A percentile compares a stretch with the other conserved stretches of the same genome.
Evolutionary conservation across 2,113 vertebrate species (phyloP).

Genomic region (Mustela lutreola): DNA sequence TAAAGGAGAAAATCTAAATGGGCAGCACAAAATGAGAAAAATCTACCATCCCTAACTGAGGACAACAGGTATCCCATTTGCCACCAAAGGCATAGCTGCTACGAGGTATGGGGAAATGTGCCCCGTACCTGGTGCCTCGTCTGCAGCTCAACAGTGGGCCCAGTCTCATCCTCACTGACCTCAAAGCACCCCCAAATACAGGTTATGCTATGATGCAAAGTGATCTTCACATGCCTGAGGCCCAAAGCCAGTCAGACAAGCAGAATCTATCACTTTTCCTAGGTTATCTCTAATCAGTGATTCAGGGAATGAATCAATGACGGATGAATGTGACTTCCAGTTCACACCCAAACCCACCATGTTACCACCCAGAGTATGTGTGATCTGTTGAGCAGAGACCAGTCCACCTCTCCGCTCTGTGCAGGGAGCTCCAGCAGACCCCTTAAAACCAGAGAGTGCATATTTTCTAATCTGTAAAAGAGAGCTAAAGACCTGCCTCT

Average conservation of each 20-base stretch:
- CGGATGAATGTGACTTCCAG: fast-evolving
- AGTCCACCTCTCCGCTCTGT: not conserved
- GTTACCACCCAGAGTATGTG: not conserved
- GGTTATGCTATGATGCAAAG: not conserved
- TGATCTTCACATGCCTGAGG: not conserved
- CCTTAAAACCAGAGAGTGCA: not conserved
- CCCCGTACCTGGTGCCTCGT: not conserved
- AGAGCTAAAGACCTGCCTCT: not conserved
- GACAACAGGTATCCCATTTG: not conserved
- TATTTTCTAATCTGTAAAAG: not conserved
- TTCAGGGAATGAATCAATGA: not conserved
- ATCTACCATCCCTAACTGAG: not conserved
- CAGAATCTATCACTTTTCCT: not conserved
- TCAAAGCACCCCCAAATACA: not conserved
- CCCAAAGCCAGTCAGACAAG: not conserved
- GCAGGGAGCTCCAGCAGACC: not conserved
- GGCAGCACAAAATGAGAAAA: not conserved
- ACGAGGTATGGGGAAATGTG: not conserved
- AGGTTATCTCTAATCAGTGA: not conserved
- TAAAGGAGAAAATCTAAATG: not conserved
- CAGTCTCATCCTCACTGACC: not conserved
- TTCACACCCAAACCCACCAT: not conserved
- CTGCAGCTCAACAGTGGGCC: not conserved
- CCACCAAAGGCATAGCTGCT: not conserved
- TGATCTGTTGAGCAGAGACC: not conserved